Evolutionary conservation across 2,113 vertebrate species (phyloP), one percentile per base, ranked within the genome.

Genomic region (Mixornis gularis): DNA sequence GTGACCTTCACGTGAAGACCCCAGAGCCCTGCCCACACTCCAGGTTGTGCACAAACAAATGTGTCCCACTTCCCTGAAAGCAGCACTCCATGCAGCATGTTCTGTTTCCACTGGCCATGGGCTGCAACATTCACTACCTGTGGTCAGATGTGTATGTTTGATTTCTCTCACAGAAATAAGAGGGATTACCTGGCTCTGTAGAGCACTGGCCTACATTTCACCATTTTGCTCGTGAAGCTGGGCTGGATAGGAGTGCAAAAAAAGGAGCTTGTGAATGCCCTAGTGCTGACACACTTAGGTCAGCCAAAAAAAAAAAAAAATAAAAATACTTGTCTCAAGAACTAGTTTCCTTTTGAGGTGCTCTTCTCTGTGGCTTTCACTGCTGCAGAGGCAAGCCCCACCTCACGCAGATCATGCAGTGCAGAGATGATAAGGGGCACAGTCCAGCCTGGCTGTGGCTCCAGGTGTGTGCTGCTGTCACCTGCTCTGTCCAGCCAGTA

Each of bases 261-360:
- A 52, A 46, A 7, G 56, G 43, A 79, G 30, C 44, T 87, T 72
- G 41, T 69, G 63, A 85, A 82, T 87, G 22, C 53, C 62, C 58
- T 34, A 58, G 29, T 77, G 46, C 51, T 92, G 66, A 70, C 74
- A 94, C 20, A 79, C 34, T 89, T 94, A 65, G 53, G 66, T 79
- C 81, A 93, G 43, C 2, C 15, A 30, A 43, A 40, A 38, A n/a
- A 58, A 70, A 15, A 26, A 49, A 26, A 49, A 25, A 36, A 36
- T 36, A 49, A 10, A 10, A 19, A 24, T n/a, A 29, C 38, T 65
- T 65, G 19, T 51, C 56, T 80, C 30, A 70, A 40, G 52, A 94
- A 46, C 30, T 69, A 4, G 29, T 56, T 89, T 87, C 38, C 24
- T 83, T 93, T 22, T 65, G 70, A 84, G 40, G 34, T 44, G 48